Conservation (phyloP, 2,888 invertebrate genomes). For the Metellina segmentata region DNA sequence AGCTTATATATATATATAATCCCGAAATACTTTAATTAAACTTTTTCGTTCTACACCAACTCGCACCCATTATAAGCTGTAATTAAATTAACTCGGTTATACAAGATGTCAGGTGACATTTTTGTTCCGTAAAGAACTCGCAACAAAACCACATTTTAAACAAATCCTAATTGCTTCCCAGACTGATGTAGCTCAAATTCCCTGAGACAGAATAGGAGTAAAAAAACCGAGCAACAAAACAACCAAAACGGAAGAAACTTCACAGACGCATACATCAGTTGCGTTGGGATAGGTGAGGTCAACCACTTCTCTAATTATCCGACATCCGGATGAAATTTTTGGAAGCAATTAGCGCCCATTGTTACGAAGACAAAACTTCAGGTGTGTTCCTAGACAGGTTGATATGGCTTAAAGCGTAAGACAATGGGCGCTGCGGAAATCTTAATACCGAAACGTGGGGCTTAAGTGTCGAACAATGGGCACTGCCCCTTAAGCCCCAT, state of each 20-base stretch:
- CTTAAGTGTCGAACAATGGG: slow-evolving; percentile 52
- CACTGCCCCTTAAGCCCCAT: slow-evolving; percentile 27
- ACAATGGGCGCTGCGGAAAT: slow-evolving; percentile 45
- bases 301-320: slow-evolving; percentile 57
- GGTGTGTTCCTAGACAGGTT: slow-evolving; percentile 45
- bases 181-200: neutral
- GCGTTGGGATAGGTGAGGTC: neutral
- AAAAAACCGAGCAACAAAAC: neutral
- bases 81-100: neutral
- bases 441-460: slow-evolving; percentile 41
- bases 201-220: neutral
- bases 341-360: slow-evolving; percentile 66
- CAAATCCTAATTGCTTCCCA: neutral
- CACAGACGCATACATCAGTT: neutral
- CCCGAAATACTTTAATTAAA: neutral
- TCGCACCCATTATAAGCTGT: neutral
- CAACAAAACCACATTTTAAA: neutral
- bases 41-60: neutral
- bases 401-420: slow-evolving; percentile 33
- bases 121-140: neutral
- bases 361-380: slow-evolving; percentile 54
- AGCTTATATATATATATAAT: neutral
- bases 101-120: neutral
- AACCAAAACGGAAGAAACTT: neutral
- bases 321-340: neutral